A percentile compares a stretch with the other conserved stretches of the same genome.
These are phyloP conservation scores for Phataginus tetradactyla DNA, from an alignment of 2,797 vertebrate genomes.

Conservation along the genomic window DNA sequence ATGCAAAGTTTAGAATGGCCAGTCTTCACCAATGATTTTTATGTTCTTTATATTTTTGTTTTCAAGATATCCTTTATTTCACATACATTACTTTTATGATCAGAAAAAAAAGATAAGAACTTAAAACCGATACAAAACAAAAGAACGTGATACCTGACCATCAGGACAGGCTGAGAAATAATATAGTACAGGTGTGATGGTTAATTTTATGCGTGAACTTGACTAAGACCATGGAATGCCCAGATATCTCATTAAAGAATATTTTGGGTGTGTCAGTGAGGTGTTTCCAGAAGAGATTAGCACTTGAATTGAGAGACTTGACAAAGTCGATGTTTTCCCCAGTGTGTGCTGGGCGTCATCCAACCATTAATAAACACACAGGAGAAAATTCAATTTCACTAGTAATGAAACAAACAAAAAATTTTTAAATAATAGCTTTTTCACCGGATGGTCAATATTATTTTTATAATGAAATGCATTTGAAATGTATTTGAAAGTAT, in stretches of 20 bases:
- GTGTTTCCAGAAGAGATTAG: neutral
- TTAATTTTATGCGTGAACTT: neutral
- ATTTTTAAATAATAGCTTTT: neutral
- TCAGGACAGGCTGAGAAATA: neutral
- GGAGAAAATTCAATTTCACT: neutral
- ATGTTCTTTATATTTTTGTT: neutral
- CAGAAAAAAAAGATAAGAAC: neutral
- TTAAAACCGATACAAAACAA: neutral
- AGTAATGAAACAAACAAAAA: neutral
- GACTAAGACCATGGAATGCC: neutral
- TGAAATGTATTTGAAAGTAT: neutral
- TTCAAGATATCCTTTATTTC: neutral
- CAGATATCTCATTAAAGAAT: neutral
- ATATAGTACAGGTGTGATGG: neutral
- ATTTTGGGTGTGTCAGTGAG: neutral
- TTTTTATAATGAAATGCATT: neutral
- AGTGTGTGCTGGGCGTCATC: neutral
- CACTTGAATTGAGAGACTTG: neutral
- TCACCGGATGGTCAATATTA: neutral
- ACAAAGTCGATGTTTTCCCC: neutral
- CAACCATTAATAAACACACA: neutral
- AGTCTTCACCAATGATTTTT: neutral
- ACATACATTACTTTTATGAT: neutral
- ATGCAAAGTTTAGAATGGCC: neutral
- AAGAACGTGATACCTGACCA: neutral